Conservation (phyloP, 2,888 invertebrate species). For the Hyppa rectilinea region DNA sequence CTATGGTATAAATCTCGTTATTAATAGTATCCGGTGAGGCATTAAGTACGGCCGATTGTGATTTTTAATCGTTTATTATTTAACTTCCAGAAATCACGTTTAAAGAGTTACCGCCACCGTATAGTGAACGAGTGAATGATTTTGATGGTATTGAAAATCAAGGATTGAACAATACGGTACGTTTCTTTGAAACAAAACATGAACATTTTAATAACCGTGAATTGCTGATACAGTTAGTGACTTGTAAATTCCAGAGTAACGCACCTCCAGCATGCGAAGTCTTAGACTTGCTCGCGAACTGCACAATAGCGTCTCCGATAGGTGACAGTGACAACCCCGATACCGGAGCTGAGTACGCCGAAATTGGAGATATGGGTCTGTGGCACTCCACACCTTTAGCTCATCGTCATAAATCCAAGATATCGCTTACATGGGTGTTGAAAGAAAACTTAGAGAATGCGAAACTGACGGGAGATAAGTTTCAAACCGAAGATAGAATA, state of each 20-base stretch:
- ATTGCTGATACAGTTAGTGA: conserved; percentile 34
- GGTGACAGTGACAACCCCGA: conserved; percentile 74
- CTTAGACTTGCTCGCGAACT: conserved; percentile 84
- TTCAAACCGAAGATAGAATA: conserved; percentile 70
- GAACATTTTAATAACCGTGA: conserved; percentile 37
- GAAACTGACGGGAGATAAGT: conserved; percentile 73
- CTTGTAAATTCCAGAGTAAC: conserved; percentile 72
- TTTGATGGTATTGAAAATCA: conserved; percentile 67
- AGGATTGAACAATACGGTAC: conserved; percentile 73
- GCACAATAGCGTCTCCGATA: conserved; percentile 74
- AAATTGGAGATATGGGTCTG: conserved; percentile 87
- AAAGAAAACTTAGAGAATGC: conserved; percentile 91
- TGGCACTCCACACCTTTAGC: conserved; percentile 88
- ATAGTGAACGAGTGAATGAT: conserved; percentile 79
- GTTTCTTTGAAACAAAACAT: conserved; percentile 58
- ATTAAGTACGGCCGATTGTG: conserved; percentile 75
- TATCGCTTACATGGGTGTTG: conserved; percentile 94
- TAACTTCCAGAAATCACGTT: conserved; percentile 82
- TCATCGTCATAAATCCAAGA: conserved; percentile 91
- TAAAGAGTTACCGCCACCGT: conserved; percentile 86
- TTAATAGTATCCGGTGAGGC: conserved; percentile 72
- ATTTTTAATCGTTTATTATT: conserved; percentile 73
- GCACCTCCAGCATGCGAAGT: conserved; percentile 78
- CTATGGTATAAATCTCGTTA: conserved; percentile 77
- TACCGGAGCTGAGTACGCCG: conserved; percentile 83